phyloP scores from a whole-genome alignment of 2,797 vertebrate genomes.

The Manis javanica region DNA sequence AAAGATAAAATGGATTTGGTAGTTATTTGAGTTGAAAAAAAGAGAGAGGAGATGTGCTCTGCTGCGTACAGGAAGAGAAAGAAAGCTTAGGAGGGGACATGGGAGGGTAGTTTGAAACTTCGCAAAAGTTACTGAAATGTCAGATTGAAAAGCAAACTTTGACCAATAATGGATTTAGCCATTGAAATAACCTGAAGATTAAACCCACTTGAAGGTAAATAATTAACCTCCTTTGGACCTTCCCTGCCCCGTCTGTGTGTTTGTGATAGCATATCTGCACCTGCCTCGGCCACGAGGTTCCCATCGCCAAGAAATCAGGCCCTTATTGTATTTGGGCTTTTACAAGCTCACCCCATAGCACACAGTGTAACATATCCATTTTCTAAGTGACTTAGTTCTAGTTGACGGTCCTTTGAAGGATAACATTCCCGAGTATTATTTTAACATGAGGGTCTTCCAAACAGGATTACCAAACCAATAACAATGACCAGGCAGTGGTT shows the following conservation, averaged over 20 bases:
- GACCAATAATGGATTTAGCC: neutral
- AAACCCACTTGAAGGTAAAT: neutral
- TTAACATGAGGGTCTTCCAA: neutral
- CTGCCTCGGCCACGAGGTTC: neutral
- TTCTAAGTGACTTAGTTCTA: neutral
- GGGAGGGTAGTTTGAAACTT: slow-evolving; percentile 30
- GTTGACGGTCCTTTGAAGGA: neutral
- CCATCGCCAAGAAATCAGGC: neutral
- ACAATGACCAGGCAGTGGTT: slow-evolving; percentile 98
- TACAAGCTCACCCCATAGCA: neutral
- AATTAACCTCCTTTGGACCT: neutral
- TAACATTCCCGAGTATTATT: neutral
- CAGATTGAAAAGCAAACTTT: neutral
- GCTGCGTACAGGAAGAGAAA: neutral
- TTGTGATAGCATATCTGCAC: neutral
- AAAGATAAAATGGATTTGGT: neutral
- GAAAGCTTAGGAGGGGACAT: neutral
- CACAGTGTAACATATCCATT: neutral
- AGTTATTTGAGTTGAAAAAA: neutral
- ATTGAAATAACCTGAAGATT: neutral
- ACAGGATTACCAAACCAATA: slow-evolving; percentile 96
- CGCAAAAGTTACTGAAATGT: neutral
- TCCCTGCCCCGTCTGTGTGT: neutral
- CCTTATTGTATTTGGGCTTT: neutral
- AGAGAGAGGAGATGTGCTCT: neutral